These are phyloP conservation scores for Coturnix japonica DNA, from an alignment of 2,113 vertebrate genomes.

Conservation along the genomic window DNA sequence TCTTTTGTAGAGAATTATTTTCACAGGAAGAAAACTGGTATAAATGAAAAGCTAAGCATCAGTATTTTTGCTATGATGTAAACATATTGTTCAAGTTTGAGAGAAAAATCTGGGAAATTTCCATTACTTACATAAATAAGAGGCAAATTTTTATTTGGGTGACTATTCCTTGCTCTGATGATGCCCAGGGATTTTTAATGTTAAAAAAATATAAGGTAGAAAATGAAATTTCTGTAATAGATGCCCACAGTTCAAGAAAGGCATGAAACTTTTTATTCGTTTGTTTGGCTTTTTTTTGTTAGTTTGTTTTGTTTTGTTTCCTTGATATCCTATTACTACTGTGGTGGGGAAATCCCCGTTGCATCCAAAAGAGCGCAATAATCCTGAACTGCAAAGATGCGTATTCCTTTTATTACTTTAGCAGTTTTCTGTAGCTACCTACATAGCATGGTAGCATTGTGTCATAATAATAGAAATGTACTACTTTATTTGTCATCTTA, in stretches of 20 bases:
- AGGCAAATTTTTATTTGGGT: not conserved
- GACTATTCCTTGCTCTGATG: not conserved
- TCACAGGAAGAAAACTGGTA: not conserved
- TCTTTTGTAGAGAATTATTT: not conserved
- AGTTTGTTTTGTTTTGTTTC: not conserved
- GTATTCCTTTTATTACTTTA: not conserved
- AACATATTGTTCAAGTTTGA: not conserved
- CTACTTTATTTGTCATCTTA: not conserved
- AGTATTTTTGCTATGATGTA: not conserved
- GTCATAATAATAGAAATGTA: not conserved
- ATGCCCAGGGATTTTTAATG: not conserved
- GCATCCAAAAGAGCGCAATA: not conserved
- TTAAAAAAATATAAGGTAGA: not conserved
- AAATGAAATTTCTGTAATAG: not conserved
- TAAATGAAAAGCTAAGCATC: not conserved
- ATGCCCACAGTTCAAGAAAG: not conserved
- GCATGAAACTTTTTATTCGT: not conserved
- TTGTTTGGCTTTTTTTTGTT: too few species aligned
- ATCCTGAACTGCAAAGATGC: not conserved
- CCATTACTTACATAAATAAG: not conserved
- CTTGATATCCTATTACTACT: not conserved
- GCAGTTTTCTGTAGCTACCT: too few species aligned
- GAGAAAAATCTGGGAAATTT: not conserved
- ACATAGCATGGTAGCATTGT: not conserved
- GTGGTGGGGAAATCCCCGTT: not conserved